These are phyloP conservation scores for Mustela lutreola DNA, from an alignment of 2,113 vertebrate species.

Conservation along the genomic window DNA sequence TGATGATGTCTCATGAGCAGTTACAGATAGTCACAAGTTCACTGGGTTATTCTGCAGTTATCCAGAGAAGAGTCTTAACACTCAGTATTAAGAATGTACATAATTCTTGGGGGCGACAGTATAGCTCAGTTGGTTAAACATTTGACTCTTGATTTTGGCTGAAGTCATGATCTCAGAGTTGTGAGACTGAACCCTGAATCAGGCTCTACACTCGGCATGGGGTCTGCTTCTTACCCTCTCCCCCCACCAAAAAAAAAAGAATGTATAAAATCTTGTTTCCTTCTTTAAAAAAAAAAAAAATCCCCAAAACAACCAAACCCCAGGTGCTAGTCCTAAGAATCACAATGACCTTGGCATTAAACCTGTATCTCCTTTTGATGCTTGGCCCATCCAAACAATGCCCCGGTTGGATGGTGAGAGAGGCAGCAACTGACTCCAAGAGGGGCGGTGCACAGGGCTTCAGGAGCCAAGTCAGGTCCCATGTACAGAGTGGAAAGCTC, in stretches of 20 bases:
- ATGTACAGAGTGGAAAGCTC: neutral
- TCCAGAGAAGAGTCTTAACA: conserved; percentile 14
- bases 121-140: neutral
- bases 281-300: neutral
- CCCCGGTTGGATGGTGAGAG: neutral
- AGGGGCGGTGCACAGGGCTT: neutral
- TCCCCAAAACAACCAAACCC: neutral
- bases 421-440: too few species aligned
- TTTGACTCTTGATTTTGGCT: neutral
- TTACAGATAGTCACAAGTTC: neutral
- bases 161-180: neutral
- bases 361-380: neutral
- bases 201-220: neutral
- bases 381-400: neutral
- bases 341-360: neutral
- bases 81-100: neutral
- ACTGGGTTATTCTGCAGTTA: neutral
- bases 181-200: neutral
- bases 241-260: neutral
- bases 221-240: neutral
- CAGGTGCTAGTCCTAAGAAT: neutral
- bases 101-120: neutral
- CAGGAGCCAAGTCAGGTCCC: neutral
- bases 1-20: neutral
- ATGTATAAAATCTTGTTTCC: neutral